These are phyloP conservation scores for Helogale parvula DNA, from an alignment of 2,113 vertebrate genomes.

Conservation along the genomic window DNA sequence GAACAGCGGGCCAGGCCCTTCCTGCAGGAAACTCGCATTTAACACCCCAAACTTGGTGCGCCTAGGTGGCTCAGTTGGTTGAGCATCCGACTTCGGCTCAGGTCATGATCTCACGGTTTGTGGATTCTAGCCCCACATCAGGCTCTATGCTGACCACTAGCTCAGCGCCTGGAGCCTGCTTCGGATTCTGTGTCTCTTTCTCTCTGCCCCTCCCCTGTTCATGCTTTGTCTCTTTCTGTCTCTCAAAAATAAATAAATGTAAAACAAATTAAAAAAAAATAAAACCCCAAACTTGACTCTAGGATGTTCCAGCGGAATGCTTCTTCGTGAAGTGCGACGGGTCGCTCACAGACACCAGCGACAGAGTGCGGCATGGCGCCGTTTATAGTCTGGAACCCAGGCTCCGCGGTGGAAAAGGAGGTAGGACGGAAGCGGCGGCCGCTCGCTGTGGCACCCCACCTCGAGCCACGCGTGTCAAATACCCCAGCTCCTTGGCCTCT, in stretches of 20 bases:
- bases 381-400: constrained; percentile 93
- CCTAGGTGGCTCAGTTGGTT: no score
- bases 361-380: constrained; percentile 86
- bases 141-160: no score
- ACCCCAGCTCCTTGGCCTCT: background rate
- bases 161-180: no score
- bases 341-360: constrained; percentile 57
- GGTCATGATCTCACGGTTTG: no score
- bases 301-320: constrained; percentile 85
- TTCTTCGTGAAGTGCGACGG: constrained; percentile 92
- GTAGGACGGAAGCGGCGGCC: constrained; percentile 77
- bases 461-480: background rate
- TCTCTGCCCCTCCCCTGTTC: no score
- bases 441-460: background rate
- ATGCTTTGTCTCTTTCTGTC: no score
- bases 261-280: no score
- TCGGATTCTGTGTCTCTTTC: no score
- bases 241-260: no score
- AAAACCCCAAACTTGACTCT: background rate
- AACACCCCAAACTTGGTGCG: background rate
- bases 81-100: no score
- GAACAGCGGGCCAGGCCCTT: background rate
- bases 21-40: background rate
- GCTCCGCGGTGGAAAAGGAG: constrained; percentile 96
- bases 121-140: no score